These are phyloP conservation scores for Rhamphomyia laevipes DNA, from an alignment of 2,888 invertebrate genomes.

Conservation along the genomic window DNA sequence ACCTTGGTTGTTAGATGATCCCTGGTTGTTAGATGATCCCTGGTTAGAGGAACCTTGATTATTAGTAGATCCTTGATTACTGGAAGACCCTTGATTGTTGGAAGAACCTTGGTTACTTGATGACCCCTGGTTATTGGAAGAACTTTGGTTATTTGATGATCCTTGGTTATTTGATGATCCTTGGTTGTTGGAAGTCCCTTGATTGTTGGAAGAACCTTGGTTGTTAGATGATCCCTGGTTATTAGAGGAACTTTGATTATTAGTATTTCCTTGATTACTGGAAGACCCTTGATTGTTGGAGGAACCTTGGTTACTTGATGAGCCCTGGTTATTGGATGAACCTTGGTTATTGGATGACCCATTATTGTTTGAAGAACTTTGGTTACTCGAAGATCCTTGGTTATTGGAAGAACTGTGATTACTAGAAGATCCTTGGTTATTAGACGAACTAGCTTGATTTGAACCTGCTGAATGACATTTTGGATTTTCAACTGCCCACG, in stretches of 20 bases:
- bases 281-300: constrained; percentile 8
- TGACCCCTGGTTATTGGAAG: constrained; percentile 8
- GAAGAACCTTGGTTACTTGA: constrained; percentile 15
- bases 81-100: constrained; percentile 12
- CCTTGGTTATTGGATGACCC: constrained; percentile 11
- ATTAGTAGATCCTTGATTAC: constrained; percentile 4
- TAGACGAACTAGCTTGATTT: not conserved
- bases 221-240: constrained; percentile 9
- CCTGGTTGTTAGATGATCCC: not conserved
- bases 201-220: constrained; percentile 14
- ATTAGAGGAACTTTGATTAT: constrained; percentile 7
- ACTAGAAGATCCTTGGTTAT: constrained; percentile 11
- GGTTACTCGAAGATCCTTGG: constrained; percentile 8
- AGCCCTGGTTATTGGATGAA: constrained; percentile 4
- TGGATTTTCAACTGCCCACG: constrained; percentile 25
- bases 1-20: constrained; percentile 12
- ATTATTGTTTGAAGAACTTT: constrained; percentile 10
- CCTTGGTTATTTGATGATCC: constrained; percentile 10
- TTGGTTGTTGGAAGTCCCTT: constrained; percentile 12
- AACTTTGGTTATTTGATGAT: constrained; percentile 11
- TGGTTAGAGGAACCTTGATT: constrained; percentile 9
- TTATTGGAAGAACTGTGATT: constrained; percentile 16
- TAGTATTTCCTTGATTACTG: constrained; percentile 10
- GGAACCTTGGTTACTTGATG: constrained; percentile 8
- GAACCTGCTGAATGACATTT: constrained; percentile 18